A percentile compares a stretch with the other conserved stretches of the same genome.
These are phyloP conservation scores for Elysia chlorotica DNA, from an alignment of 1,140 invertebrate genomes.

Conservation along the genomic window DNA sequence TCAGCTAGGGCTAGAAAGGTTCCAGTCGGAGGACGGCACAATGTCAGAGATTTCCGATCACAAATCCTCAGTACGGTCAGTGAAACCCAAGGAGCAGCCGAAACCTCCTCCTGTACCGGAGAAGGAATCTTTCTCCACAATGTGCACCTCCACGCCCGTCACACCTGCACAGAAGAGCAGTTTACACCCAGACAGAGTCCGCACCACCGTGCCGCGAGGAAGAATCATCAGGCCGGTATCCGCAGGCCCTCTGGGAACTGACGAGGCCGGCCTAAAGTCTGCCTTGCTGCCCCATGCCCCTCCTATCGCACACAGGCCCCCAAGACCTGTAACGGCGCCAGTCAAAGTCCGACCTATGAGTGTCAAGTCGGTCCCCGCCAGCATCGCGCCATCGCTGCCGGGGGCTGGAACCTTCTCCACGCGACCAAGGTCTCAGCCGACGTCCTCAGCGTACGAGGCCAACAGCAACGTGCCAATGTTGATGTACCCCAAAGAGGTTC, in stretches of 20 bases:
- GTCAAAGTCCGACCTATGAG: conserved; percentile 32
- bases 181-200: conserved; percentile 45
- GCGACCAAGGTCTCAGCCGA: conserved; percentile 24
- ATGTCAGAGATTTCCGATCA: conserved; percentile 41
- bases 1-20: conserved; percentile 42
- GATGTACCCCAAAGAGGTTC: conserved; percentile 54
- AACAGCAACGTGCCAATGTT: conserved; percentile 50
- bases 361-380: conserved; percentile 30
- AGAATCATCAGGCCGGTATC: conserved; percentile 52
- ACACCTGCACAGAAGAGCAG: conserved; percentile 36
- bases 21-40: conserved; percentile 33
- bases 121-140: conserved; percentile 43
- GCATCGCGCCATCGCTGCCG: conserved; percentile 36
- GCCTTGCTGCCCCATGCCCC: conserved; percentile 28
- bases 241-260: conserved; percentile 33
- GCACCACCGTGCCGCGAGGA: conserved; percentile 48
- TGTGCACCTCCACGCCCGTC: conserved; percentile 39
- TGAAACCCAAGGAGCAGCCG: conserved; percentile 36
- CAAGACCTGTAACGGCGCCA: conserved; percentile 36
- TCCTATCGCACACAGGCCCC: conserved; percentile 44
- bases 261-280: background rate
- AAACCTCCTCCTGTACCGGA: conserved; percentile 28
- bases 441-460: conserved; percentile 30
- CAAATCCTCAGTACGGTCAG: conserved; percentile 38
- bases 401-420: conserved; percentile 24